Evolutionary conservation across 2,113 vertebrate genomes (phyloP), one percentile per base, ranked within the genome.

Genomic region (Pleuronectes platessa): DNA sequence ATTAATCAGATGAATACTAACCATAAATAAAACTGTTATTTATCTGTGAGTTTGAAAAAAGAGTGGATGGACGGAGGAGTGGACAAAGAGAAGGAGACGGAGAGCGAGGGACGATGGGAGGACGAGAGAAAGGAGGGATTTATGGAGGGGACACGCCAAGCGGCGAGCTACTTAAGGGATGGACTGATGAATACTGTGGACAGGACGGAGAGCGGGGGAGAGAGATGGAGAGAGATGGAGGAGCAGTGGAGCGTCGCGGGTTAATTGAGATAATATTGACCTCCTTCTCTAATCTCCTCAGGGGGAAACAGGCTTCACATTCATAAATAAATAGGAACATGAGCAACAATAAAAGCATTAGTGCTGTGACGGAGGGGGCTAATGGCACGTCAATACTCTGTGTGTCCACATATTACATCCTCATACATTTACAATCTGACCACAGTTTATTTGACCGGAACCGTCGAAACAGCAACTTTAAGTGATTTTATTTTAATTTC

Each of bases 231-330:
- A 40, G 35, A 20, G 59, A 37, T 18, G 59, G 93, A 91, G 91
- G 74, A 89, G 86, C 92, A 81, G 91, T 83, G 85, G 87, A 84
- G 88, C 63, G 70, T 83, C 74, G 89, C 84, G 88, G 94, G 95
- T 96, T 96, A 96, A 97, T 95, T 96, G 96, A 95, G 51, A 85
- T 85, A 92, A 92, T 96, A 96, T 96, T 89, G 95, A 97, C 95
- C 95, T 94, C 93, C 76, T 87, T 77, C 91, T 92, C 87, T 92
- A 93, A 95, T 92, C 86, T 90, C 90, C 91, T 90, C 88, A 5
- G 92, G 94, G 93, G 94, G 88, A 93, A 56, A 66, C 88, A 88
- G 93, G 92, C 91, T 83, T 20, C 79, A 86, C 69, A 89, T 89
- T 92, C 90, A 92, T 81, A 92, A 92, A 92, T 90, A 93, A 93